Conservation (phyloP, 2,888 invertebrate genomes). For the Carpatolechia fugitivella region DNA sequence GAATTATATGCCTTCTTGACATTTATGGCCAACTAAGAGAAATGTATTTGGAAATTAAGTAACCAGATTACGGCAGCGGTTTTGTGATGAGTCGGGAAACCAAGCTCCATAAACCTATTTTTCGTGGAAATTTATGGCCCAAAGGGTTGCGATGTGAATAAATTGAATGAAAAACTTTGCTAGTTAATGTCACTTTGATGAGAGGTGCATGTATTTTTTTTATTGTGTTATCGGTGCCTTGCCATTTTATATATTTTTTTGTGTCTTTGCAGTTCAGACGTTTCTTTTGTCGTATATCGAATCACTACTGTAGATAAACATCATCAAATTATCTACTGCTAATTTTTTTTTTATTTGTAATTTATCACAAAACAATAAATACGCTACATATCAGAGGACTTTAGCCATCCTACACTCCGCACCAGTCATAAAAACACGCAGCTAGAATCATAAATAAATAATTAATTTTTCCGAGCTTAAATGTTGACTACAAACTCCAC, state of each 20-base stretch:
- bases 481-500: background rate
- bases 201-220: background rate
- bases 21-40: slow-evolving; percentile 62
- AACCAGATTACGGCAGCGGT: slow-evolving; percentile 59
- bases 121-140: slow-evolving; percentile 58
- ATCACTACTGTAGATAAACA: too few species aligned
- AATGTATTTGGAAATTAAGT: slow-evolving; percentile 70
- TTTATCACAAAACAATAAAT: too few species aligned
- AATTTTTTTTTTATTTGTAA: too few species aligned
- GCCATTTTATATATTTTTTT: too few species aligned
- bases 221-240: too few species aligned
- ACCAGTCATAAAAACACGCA: too few species aligned
- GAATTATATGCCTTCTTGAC: slow-evolving; percentile 59
- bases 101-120: slow-evolving; percentile 61
- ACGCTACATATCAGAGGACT: too few species aligned
- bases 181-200: background rate
- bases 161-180: slow-evolving; percentile 39
- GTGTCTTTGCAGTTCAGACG: too few species aligned
- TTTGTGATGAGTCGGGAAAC: slow-evolving; percentile 61
- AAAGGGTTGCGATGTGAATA: slow-evolving; percentile 52
- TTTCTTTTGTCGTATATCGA: background rate
- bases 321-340: too few species aligned
- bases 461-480: too few species aligned
- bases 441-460: too few species aligned
- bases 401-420: too few species aligned